phyloP scores from a whole-genome alignment of 2,113 vertebrate genomes.

The Gadus macrocephalus region DNA sequence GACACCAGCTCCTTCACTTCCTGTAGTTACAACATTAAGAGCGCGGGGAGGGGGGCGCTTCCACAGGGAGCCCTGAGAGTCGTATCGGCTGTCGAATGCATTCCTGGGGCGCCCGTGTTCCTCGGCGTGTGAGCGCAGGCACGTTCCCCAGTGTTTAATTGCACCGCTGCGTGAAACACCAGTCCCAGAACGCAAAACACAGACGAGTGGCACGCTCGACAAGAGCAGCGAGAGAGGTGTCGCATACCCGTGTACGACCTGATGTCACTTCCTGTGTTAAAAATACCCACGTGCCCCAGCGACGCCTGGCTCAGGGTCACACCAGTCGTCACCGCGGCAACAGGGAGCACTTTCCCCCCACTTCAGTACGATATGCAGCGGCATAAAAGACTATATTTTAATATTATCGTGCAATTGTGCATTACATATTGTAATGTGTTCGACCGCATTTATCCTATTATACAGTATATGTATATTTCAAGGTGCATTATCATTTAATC shows the following conservation, averaged over 20 bases:
- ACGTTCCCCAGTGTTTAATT: slow-evolving; percentile 79
- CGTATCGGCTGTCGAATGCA: slow-evolving; percentile 73
- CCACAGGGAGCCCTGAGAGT: slow-evolving; percentile 67
- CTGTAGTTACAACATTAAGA: slow-evolving; percentile 31
- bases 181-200: slow-evolving; percentile 73
- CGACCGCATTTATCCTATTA: too few relatives aligned
- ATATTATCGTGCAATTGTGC: too few relatives aligned
- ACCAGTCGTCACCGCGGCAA: slow-evolving; percentile 49
- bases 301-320: slow-evolving; percentile 42
- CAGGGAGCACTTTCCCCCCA: slow-evolving; percentile 31
- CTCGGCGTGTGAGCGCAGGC: slow-evolving; percentile 67
- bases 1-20: too few relatives aligned
- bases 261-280: slow-evolving; percentile 86
- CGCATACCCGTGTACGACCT: slow-evolving; percentile 74
- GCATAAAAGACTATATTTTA: too few relatives aligned
- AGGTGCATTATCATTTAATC: too few relatives aligned
- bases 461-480: too few relatives aligned
- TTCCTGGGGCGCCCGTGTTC: slow-evolving; percentile 45
- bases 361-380: too few relatives aligned
- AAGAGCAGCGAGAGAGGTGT: slow-evolving; percentile 76
- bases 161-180: slow-evolving; percentile 69
- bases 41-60: slow-evolving; percentile 59
- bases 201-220: slow-evolving; percentile 78
- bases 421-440: too few relatives aligned
- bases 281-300: slow-evolving; percentile 43